Evolutionary conservation across 2,888 invertebrate genomes (phyloP), one percentile per base, ranked within the genome.

Genomic region (Thereva nobilitata): DNA sequence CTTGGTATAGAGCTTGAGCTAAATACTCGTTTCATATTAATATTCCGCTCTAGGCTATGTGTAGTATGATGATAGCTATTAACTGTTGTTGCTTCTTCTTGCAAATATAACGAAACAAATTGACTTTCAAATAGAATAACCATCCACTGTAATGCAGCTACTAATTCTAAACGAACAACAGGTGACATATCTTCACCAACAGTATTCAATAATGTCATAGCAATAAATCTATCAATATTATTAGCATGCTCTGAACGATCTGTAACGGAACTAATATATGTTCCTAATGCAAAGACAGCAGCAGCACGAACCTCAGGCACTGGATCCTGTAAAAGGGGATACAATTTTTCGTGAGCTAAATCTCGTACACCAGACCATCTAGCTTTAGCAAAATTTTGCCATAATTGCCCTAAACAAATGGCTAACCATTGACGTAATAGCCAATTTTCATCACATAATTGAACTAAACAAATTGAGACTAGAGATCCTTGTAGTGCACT

Each of bases 351-450:
- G 80, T 97, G 96, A n/a, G 97, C 97, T 73, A 91, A 89, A 79
- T 97, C 96, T 8, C 98, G 84, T 34, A 95, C 97, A 12, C 96
- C 98, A 67, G 93, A 93, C 97, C 98, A 97, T 72, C 93, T 86
- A 5, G 92, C 92, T 75, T 88, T 88, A 74, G 94, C 93, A 78
- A 89, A 93, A 76, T 91, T 90, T 74, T 92, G 89, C 97, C 97
- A 97, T 72, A 95, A 84, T 67, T 90, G 85, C 37, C 95, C 97
- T 71, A 99, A 86, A 77, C 95, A 95, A 71, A 98, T 88, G 70
- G 94, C 92, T 68, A 96, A 85, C 98, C 98, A 99, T 79, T 89
- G 90, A 67, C 90, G 84, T 71, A 93, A 82, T 64, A 86, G 81
- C 71, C 86, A 85, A 76, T 84, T 86, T 53, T 86, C 83, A 77